Evolutionary conservation across 2,797 vertebrate genomes (phyloP).

Genomic region (Brachyalestes nurse): DNA sequence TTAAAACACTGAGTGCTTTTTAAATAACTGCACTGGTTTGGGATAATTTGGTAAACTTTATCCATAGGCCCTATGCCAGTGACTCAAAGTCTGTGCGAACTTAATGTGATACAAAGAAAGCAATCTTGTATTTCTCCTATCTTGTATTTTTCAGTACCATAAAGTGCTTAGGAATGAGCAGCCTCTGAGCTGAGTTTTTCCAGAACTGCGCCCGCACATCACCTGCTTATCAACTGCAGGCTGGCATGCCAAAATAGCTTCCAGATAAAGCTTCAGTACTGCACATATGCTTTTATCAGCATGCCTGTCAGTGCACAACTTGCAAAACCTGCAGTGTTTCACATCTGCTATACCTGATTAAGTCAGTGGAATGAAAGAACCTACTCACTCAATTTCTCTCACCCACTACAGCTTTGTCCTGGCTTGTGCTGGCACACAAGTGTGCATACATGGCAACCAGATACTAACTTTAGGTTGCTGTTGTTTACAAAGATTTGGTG

Average conservation of each 20-base stretch:
- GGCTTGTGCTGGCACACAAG: no score
- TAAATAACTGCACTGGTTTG: neutral
- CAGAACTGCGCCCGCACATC: neutral
- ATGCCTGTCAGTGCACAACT: neutral
- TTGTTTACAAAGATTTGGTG: neutral
- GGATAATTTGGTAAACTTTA: neutral
- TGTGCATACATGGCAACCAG: neutral
- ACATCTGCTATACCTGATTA: neutral
- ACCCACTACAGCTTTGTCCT: neutral
- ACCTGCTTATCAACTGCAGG: constrained; percentile 6
- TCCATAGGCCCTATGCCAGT: neutral
- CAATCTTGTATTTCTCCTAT: no score
- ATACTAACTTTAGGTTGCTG: neutral
- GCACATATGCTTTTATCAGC: neutral
- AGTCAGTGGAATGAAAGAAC: neutral
- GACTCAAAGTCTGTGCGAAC: neutral
- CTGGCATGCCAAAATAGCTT: constrained; percentile 8
- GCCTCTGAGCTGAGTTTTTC: constrained; percentile 4
- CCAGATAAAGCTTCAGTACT: neutral
- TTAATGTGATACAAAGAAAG: no score
- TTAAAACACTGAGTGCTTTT: neutral
- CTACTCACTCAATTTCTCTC: neutral
- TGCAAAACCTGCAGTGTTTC: neutral
- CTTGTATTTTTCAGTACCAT: neutral
- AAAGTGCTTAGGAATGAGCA: neutral